phyloP scores from a whole-genome alignment of 1,140 invertebrate species.

The Pachypeltis micranthus region DNA sequence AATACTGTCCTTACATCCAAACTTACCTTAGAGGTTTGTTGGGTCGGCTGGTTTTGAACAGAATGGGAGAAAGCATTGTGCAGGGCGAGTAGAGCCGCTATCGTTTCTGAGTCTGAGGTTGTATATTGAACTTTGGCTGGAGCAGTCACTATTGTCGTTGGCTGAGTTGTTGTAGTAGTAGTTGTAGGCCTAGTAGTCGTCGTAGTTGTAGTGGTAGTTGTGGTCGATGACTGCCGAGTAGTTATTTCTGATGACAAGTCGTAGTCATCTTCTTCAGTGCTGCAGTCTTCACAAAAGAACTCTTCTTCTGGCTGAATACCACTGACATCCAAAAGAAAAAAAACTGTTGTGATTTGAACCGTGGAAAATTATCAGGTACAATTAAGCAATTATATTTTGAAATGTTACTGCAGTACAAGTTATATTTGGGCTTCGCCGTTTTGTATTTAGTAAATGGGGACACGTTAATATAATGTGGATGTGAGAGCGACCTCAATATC shows the following conservation, averaged over 20 bases:
- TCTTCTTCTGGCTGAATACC: constrained; percentile 27
- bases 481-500: too few species aligned
- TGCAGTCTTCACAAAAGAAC: constrained; percentile 29
- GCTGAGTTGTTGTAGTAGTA: constrained; percentile 15
- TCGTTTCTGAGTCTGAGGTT: constrained; percentile 25
- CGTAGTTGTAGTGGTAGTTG: constrained; percentile 28
- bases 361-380: not conserved
- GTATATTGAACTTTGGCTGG: constrained; percentile 15
- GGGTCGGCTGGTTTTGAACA: not conserved
- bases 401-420: too few species aligned
- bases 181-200: constrained; percentile 25
- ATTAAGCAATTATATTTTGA: too few species aligned
- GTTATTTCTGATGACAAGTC: constrained; percentile 25
- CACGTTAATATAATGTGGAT: too few species aligned
- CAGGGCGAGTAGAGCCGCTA: constrained; percentile 28
- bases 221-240: constrained; percentile 24
- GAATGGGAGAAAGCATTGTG: constrained; percentile 29
- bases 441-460: too few species aligned
- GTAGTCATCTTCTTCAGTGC: constrained; percentile 23
- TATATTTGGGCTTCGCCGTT: too few species aligned
- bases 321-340: constrained; percentile 14
- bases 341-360: not conserved
- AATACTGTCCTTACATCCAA: too few species aligned
- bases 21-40: too few species aligned
- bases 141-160: constrained; percentile 27